Evolutionary conservation across 1,140 invertebrate genomes (phyloP), one percentile per base, ranked within the genome.

Genomic region (Megathymus violae): DNA sequence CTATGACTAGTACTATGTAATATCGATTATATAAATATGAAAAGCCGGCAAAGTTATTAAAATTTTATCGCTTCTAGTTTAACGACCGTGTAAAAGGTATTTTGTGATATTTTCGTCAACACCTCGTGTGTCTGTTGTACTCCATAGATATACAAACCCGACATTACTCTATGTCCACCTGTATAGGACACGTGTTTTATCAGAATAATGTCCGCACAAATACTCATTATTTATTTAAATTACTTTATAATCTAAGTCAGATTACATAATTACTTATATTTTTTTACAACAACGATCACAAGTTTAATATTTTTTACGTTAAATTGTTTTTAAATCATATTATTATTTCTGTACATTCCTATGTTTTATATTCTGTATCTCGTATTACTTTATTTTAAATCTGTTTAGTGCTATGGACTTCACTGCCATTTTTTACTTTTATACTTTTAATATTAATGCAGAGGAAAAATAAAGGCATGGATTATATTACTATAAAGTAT

Each of bases 391-490:
- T 44, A 36, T 51, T 51, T 38, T 52, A 40, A 52, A 41, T 52
- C 31, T 40, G 11, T 34, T 38, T 40, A 36, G 22, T 50, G 27
- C 19, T 50, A 36, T 36, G 27, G 14, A 34, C 7, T 52, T 71
- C 74, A 80, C 77, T 80, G 77, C 77, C 77, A 72, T 67, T 71
- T 50, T 67, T 69, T 73, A 71, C 61, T 73, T 70, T 27, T 65
- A 63, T 64, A 63, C 41, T 41, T 52, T 31, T 66, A 54, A 27
- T 54, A 44, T 46, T 16, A 19, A 6, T 31, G 10, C n/a, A 17
- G 15, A 10, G 11, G 25, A 17, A 27, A 41, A 40, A 52, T 31
- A 31, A 31, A 52, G 50, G 52, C 52, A 56, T 48, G 27, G 44
- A 44, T 44, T n/a, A n/a, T n/a, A n/a, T n/a, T n/a, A n/a, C n/a